These are phyloP conservation scores for Drosophila greeni DNA, from an alignment of 2,888 invertebrate species.

Conservation along the genomic window DNA sequence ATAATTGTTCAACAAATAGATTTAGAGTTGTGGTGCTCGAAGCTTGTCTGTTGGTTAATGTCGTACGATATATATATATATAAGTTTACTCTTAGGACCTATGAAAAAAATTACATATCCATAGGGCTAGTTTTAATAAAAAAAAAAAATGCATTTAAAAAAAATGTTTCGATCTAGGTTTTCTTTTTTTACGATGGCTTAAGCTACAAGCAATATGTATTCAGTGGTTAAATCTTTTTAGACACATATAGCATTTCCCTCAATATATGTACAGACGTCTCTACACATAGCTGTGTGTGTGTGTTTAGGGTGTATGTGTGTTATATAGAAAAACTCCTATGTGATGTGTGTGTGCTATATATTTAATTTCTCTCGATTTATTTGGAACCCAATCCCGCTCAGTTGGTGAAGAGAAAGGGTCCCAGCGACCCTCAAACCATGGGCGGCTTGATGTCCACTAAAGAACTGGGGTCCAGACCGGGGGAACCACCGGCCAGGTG, in stretches of 20 bases:
- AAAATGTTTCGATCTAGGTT: constrained; percentile 17
- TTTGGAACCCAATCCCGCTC: constrained; percentile 62
- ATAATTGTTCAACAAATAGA: constrained; percentile 39
- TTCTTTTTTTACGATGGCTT: constrained; percentile 29
- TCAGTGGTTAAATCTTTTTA: constrained; percentile 9
- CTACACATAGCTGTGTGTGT: constrained; percentile 3
- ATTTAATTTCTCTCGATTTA: background rate
- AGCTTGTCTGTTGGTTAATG: constrained; percentile 43
- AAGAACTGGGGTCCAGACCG: constrained; percentile 79
- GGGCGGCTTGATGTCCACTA: constrained; percentile 85
- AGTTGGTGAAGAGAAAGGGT: constrained; percentile 80
- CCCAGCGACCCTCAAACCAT: constrained; percentile 83
- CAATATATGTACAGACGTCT: constrained; percentile 27
- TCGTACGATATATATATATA: constrained; percentile 6
- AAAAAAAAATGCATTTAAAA: constrained; percentile 23
- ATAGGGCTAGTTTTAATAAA: constrained; percentile 17
- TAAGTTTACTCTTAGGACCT: constrained; percentile 20
- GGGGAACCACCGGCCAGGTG: constrained; percentile 80
- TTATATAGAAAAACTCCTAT: constrained; percentile 9
- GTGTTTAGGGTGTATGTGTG: background rate
- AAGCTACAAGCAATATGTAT: constrained; percentile 32
- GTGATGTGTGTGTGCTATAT: background rate
- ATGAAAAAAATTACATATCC: constrained; percentile 25
- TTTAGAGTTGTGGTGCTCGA: constrained; percentile 36
- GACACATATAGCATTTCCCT: too few relatives aligned